Evolutionary conservation across 1,140 invertebrate species (phyloP).

Genomic region (Drosophila littoralis): DNA sequence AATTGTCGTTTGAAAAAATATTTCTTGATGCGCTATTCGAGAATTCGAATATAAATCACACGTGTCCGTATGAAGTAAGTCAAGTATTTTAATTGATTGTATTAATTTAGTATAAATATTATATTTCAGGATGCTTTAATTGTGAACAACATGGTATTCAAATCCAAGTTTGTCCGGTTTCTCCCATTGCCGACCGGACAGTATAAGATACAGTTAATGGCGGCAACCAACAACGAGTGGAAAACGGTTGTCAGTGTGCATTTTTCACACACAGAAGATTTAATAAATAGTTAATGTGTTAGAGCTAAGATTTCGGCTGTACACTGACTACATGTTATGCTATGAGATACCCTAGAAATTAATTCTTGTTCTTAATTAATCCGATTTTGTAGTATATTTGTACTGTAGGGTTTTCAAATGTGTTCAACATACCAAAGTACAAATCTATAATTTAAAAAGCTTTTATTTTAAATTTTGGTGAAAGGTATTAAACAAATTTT

Average conservation of each 20-base stretch:
- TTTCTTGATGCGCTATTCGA: not conserved
- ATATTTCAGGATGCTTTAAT: slow-evolving; percentile 1
- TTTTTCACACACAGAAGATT: not conserved
- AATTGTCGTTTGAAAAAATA: slow-evolving; percentile 15
- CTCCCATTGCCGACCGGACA: slow-evolving; percentile 39
- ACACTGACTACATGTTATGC: no score
- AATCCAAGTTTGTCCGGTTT: slow-evolving; percentile 1
- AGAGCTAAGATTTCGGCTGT: no score
- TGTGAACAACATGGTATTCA: slow-evolving; percentile 21
- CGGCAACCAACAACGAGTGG: slow-evolving; percentile 36
- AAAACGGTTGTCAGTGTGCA: slow-evolving; percentile 6
- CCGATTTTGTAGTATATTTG: no score
- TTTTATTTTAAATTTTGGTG: no score
- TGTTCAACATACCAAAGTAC: no score
- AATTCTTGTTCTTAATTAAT: no score
- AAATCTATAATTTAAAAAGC: no score
- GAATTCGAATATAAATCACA: slow-evolving; percentile 21
- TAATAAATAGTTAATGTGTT: not conserved
- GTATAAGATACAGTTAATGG: slow-evolving; percentile 44
- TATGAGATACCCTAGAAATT: no score
- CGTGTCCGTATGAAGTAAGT: slow-evolving; percentile 25
- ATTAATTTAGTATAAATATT: not conserved
- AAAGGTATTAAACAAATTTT: no score
- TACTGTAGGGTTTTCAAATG: no score
- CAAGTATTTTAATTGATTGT: not conserved